A percentile compares a stretch with the other conserved stretches of the same genome.
Evolutionary conservation across 2,113 vertebrate genomes (phyloP).

Genomic region (Mus pahari): DNA sequence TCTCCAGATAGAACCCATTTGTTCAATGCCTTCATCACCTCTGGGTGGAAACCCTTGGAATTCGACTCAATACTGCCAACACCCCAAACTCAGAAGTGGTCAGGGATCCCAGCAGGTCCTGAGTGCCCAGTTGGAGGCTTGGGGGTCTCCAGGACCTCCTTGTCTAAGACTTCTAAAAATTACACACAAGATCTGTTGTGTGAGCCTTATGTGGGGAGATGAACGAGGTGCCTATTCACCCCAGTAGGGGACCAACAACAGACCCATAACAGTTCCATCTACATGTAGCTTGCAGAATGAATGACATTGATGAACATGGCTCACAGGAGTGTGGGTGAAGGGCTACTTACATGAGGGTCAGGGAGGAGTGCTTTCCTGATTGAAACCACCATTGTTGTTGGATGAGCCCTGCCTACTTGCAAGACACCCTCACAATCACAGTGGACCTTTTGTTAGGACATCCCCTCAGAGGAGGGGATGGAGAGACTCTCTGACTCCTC

Average conservation of each 20-base stretch:
- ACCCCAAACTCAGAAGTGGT: conserved; percentile 23
- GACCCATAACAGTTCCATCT: not conserved
- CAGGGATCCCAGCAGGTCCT: conserved; percentile 11
- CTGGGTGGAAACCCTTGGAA: conserved; percentile 59
- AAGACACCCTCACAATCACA: not conserved
- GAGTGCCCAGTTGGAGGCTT: not conserved
- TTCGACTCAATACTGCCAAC: conserved; percentile 40
- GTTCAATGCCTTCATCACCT: conserved; percentile 78
- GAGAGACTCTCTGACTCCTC: not conserved
- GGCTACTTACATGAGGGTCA: not conserved
- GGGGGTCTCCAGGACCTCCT: not conserved
- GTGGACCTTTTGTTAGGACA: not conserved
- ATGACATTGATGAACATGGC: not conserved
- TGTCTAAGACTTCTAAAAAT: not conserved
- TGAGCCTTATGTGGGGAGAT: not conserved
- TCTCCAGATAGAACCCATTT: conserved; percentile 76
- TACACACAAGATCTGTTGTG: not conserved
- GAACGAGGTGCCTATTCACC: not conserved
- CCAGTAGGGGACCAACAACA: not conserved
- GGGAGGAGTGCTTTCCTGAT: too few relatives aligned
- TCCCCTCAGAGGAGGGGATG: too few relatives aligned
- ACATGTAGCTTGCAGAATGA: not conserved
- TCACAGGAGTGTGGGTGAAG: not conserved
- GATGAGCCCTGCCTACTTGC: not conserved
- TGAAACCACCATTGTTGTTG: not conserved